These are phyloP conservation scores for Onychomys arenicola DNA, from an alignment of 2,797 vertebrate species.

Conservation along the genomic window DNA sequence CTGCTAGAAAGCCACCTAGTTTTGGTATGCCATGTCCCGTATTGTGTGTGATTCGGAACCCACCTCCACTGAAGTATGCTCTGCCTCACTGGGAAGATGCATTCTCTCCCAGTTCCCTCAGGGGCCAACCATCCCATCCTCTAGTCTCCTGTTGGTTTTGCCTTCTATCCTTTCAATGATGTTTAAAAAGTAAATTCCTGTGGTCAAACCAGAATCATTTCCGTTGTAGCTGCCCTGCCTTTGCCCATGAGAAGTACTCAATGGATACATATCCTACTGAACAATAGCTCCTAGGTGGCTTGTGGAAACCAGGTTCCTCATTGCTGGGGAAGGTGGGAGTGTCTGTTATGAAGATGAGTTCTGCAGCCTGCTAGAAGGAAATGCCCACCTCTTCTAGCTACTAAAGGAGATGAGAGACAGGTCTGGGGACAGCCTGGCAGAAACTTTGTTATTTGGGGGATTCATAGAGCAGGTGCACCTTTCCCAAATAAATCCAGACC, in stretches of 20 bases:
- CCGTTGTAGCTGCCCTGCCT: background rate
- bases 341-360: background rate
- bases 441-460: background rate
- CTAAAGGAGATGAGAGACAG: background rate
- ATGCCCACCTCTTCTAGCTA: background rate
- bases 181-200: background rate
- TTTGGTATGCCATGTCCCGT: background rate
- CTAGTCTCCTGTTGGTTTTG: background rate
- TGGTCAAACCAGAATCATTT: background rate
- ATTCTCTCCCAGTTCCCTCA: background rate
- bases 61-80: background rate
- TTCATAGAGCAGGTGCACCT: background rate
- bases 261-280: too few relatives aligned
- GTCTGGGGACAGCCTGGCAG: background rate
- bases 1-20: background rate
- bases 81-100: accelerated
- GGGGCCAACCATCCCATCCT: background rate
- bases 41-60: background rate
- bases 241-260: background rate
- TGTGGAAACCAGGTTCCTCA: background rate
- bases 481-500: background rate
- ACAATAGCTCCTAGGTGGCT: background rate
- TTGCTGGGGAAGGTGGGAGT: background rate
- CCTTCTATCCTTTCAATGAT: background rate
- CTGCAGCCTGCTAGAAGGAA: background rate